Conservation (phyloP, 2,113 vertebrate species). For the Corvus hawaiiensis region DNA sequence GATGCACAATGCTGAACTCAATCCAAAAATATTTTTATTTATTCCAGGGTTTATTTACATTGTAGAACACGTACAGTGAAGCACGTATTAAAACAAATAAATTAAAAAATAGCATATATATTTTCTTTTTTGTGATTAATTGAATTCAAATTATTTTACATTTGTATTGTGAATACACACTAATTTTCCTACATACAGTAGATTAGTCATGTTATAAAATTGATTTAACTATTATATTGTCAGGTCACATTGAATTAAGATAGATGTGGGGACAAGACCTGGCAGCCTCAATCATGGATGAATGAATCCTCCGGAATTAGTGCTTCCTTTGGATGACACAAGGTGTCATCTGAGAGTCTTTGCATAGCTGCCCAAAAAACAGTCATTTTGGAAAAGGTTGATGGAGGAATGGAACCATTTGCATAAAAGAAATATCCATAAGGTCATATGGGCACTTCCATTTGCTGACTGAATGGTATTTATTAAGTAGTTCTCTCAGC, state of each 20-base stretch:
- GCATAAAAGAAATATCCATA: neutral
- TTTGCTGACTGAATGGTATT: neutral
- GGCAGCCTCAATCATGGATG: neutral
- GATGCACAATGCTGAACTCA: neutral
- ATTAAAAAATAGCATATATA: neutral
- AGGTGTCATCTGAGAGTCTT: neutral
- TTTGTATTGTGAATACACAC: neutral
- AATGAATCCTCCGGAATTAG: neutral
- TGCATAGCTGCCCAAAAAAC: neutral
- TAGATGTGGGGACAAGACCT: neutral
- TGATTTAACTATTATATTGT: neutral
- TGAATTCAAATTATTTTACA: neutral
- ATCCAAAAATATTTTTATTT: neutral
- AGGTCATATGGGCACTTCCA: neutral
- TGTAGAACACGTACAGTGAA: neutral
- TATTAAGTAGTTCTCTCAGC: neutral
- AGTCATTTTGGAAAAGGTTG: neutral
- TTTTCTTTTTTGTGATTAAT: neutral
- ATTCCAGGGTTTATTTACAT: neutral
- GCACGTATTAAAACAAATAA: neutral
- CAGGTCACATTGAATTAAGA: neutral
- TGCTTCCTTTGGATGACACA: neutral
- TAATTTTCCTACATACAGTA: neutral
- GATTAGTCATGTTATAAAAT: neutral
- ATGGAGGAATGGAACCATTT: neutral